These are phyloP conservation scores for Hystrix cristata DNA, from an alignment of 2,113 vertebrate species.

Conservation along the genomic window DNA sequence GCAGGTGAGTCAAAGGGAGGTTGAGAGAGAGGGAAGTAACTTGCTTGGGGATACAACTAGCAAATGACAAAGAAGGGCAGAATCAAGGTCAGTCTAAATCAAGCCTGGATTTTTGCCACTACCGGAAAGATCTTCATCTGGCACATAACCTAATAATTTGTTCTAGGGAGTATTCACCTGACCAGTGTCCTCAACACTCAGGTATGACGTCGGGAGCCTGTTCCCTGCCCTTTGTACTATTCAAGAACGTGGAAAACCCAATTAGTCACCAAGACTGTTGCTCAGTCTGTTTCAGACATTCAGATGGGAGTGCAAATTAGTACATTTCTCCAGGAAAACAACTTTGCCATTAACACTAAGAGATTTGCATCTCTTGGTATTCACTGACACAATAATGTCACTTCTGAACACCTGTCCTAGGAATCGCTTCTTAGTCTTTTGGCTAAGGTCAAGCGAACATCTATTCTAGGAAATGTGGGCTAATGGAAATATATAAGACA, in stretches of 20 bases:
- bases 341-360: background rate
- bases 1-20: background rate
- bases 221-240: background rate
- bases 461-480: background rate
- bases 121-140: background rate
- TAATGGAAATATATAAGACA: background rate
- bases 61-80: background rate
- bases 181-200: background rate
- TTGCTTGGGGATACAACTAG: background rate
- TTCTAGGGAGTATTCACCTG: background rate
- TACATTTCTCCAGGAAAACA: constrained; percentile 1
- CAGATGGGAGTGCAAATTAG: background rate
- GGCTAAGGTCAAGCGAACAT: background rate
- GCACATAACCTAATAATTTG: background rate
- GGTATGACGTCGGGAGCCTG: background rate
- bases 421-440: background rate
- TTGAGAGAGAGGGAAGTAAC: background rate
- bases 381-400: background rate
- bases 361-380: background rate
- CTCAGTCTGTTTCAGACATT: background rate
- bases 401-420: background rate
- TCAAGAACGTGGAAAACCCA: background rate
- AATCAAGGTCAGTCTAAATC: background rate
- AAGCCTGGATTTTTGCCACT: background rate
- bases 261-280: background rate